These are phyloP conservation scores for Mormyrops boulengeri DNA, from an alignment of 2,797 vertebrate genomes.

Conservation along the genomic window DNA sequence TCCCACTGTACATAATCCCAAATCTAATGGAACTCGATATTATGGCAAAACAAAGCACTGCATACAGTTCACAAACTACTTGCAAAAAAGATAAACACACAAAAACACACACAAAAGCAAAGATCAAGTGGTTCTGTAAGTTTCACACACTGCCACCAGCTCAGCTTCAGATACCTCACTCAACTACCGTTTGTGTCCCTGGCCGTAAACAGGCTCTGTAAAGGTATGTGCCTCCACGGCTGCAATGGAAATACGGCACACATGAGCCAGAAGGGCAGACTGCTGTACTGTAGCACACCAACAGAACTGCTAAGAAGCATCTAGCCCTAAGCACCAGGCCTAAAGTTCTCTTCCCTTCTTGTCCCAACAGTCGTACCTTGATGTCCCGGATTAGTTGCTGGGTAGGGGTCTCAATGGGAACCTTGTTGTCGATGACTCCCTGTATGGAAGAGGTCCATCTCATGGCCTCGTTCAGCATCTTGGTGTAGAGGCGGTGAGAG, in stretches of 20 bases:
- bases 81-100: neutral
- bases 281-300: neutral
- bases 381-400: conserved; percentile 90
- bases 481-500: conserved; percentile 83
- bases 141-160: conserved; percentile 9
- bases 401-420: conserved; percentile 86
- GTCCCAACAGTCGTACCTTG: conserved; percentile 60
- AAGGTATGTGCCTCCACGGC: neutral
- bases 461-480: conserved; percentile 86
- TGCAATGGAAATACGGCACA: conserved; percentile 8
- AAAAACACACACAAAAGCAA: neutral
- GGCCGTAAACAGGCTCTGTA: conserved; percentile 11
- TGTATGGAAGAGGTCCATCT: conserved; percentile 85
- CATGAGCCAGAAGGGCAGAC: neutral
- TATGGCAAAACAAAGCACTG: neutral
- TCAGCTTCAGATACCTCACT: conserved; percentile 9
- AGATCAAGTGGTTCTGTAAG: neutral
- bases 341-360: neutral
- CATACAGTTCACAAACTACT: neutral
- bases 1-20: neutral
- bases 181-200: conserved; percentile 5
- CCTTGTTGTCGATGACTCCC: conserved; percentile 82
- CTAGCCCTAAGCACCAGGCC: neutral
- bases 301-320: neutral
- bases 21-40: neutral